Percentiles rank a stretch among this genome's conserved stretches.
Evolutionary conservation across 1,140 invertebrate genomes (phyloP).

Genomic region (Glossosoma conforme): DNA sequence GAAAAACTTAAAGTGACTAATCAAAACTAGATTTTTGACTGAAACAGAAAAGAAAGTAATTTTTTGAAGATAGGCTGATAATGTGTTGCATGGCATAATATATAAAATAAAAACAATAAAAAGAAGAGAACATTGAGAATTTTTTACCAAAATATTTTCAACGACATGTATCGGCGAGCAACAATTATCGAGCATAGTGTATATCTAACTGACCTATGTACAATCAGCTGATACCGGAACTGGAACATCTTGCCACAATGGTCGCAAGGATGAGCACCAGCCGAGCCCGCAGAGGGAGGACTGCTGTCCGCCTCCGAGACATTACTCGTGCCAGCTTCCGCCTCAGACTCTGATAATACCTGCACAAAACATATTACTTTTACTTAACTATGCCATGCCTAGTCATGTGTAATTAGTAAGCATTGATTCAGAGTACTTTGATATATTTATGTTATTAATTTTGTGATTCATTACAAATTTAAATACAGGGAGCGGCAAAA

Average conservation of each 20-base stretch:
- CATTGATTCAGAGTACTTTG: no score
- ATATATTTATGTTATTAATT: no score
- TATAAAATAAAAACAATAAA: no score
- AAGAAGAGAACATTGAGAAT: no score
- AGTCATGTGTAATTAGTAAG: no score
- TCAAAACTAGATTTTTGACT: no score
- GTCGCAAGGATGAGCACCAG: slow-evolving; percentile 70
- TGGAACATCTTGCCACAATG: slow-evolving; percentile 81
- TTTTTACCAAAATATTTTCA: no score
- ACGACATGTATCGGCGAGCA: no score
- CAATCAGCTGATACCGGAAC: slow-evolving; percentile 79
- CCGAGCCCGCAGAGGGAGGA: slow-evolving; percentile 52
- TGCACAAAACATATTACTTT: slow-evolving; percentile 29
- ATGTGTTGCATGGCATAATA: not conserved
- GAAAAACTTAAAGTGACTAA: no score
- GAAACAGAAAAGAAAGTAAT: no score
- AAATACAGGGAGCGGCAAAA: no score
- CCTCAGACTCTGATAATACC: slow-evolving; percentile 49
- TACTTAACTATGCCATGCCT: not conserved
- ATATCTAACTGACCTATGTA: slow-evolving; percentile 51
- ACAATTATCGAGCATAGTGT: not conserved
- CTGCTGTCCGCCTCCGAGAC: slow-evolving; percentile 44
- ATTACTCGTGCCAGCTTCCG: slow-evolving; percentile 52
- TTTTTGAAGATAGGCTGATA: not conserved
- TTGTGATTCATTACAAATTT: no score